These are phyloP conservation scores for Cettia cetti DNA, from an alignment of 2,113 vertebrate species.

Conservation along the genomic window DNA sequence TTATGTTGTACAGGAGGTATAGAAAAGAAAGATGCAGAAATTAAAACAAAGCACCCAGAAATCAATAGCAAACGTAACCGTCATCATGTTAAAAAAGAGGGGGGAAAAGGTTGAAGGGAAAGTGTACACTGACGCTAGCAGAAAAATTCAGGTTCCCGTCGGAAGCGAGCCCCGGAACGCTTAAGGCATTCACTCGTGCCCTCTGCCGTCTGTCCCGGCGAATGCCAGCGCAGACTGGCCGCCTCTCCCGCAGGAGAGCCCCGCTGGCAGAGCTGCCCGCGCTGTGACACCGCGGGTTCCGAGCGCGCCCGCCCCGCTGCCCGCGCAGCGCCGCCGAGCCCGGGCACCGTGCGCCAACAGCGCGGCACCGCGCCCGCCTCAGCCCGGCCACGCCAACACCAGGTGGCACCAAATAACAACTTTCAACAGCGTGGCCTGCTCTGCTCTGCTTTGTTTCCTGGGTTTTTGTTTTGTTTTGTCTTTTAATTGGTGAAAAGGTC, in stretches of 20 bases:
- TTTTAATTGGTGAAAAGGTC: not conserved
- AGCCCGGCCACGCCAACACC: not conserved
- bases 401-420: slow-evolving; percentile 69
- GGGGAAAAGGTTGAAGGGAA: accelerated
- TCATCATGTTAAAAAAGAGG: accelerated
- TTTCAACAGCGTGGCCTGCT: accelerated
- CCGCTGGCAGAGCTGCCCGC: accelerated
- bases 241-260: too few species aligned
- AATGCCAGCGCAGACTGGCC: not conserved
- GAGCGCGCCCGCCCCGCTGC: not conserved
- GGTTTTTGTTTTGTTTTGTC: not conserved
- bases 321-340: not conserved
- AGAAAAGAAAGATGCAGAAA: accelerated
- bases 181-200: slow-evolving; percentile 50
- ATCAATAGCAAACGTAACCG: not conserved
- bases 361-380: too few species aligned
- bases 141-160: not conserved
- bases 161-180: not conserved
- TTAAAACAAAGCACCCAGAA: not conserved
- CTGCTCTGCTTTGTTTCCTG: too few species aligned
- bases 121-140: not conserved
- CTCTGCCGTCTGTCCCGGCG: slow-evolving; percentile 58
- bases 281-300: accelerated
- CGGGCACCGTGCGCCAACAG: too few species aligned
- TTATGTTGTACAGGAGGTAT: not conserved